phyloP scores from a whole-genome alignment of 2,888 invertebrate species.

The Nycteola revayana region DNA sequence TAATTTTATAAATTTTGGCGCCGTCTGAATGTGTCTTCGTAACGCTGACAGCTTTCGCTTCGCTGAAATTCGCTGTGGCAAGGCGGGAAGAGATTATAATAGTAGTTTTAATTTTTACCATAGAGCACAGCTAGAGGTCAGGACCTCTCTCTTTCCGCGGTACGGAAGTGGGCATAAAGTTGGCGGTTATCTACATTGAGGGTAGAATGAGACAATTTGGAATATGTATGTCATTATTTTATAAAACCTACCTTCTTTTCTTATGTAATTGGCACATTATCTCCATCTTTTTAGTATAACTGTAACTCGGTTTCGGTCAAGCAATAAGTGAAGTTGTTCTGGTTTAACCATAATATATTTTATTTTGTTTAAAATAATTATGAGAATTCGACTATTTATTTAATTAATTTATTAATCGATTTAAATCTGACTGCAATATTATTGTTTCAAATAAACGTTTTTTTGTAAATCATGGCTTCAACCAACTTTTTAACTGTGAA shows the following conservation, averaged over 20 bases:
- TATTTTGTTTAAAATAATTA: slow-evolving; percentile 39
- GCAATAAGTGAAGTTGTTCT: slow-evolving; percentile 52
- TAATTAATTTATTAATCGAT: slow-evolving; percentile 43
- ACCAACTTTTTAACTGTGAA: slow-evolving; percentile 67
- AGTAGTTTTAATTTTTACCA: slow-evolving; percentile 37
- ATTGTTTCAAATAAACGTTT: slow-evolving; percentile 31
- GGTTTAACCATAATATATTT: slow-evolving; percentile 38
- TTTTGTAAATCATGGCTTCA: slow-evolving; percentile 51
- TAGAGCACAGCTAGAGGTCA: too few relatives aligned
- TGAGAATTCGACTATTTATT: slow-evolving; percentile 40
- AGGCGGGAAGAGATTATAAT: slow-evolving; percentile 46
- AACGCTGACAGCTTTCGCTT: slow-evolving; percentile 36
- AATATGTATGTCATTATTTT: too few relatives aligned
- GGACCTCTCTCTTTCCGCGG: too few relatives aligned
- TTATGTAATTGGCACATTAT: too few relatives aligned
- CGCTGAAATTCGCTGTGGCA: slow-evolving; percentile 18
- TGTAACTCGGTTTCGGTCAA: slow-evolving; percentile 48
- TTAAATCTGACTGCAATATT: slow-evolving; percentile 43
- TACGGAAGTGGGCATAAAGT: too few relatives aligned
- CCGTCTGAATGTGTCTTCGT: slow-evolving; percentile 43
- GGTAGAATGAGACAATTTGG: background rate
- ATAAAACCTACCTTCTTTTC: too few relatives aligned
- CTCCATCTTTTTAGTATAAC: too few relatives aligned
- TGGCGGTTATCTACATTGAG: background rate
- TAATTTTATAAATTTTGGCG: too few relatives aligned